Conservation (phyloP, 2,113 vertebrate species). For the Takifugu flavidus region DNA sequence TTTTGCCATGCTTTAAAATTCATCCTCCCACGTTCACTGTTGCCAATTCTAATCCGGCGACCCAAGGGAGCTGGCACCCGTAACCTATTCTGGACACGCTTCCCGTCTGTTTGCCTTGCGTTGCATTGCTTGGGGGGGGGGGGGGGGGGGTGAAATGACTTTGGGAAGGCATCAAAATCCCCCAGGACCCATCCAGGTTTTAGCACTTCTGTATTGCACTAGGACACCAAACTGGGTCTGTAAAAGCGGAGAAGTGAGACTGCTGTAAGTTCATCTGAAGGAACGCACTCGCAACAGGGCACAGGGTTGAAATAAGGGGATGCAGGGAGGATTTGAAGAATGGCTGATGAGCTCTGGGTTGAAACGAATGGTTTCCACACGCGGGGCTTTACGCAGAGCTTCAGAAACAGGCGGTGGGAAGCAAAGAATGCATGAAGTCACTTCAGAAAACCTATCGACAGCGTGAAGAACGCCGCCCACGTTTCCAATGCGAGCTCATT, state of each 20-base stretch:
- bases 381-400: conserved; percentile 32
- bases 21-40: conserved; percentile 27
- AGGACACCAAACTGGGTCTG: background rate
- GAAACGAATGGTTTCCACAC: conserved; percentile 44
- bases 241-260: background rate
- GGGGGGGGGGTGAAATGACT: conserved; percentile 46
- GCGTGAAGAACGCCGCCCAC: conserved; percentile 13
- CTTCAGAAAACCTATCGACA: conserved; percentile 18
- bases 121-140: conserved; percentile 28
- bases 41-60: conserved; percentile 51
- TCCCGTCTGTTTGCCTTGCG: conserved; percentile 43
- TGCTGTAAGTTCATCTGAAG: too few relatives aligned
- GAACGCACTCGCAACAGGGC: background rate
- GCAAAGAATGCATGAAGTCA: conserved; percentile 18
- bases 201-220: conserved; percentile 17
- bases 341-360: conserved; percentile 60
- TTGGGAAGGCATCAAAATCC: conserved; percentile 49
- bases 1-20: conserved; percentile 35
- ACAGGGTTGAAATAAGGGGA: conserved; percentile 55
- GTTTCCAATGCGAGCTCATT: conserved; percentile 29
- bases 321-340: conserved; percentile 51
- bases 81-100: conserved; percentile 57
- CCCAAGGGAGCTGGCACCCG: conserved; percentile 38
- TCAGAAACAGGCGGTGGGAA: conserved; percentile 5
- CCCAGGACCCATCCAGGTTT: conserved; percentile 21